Conservation (phyloP, 2,797 vertebrate genomes). For the Smutsia gigantea region DNA sequence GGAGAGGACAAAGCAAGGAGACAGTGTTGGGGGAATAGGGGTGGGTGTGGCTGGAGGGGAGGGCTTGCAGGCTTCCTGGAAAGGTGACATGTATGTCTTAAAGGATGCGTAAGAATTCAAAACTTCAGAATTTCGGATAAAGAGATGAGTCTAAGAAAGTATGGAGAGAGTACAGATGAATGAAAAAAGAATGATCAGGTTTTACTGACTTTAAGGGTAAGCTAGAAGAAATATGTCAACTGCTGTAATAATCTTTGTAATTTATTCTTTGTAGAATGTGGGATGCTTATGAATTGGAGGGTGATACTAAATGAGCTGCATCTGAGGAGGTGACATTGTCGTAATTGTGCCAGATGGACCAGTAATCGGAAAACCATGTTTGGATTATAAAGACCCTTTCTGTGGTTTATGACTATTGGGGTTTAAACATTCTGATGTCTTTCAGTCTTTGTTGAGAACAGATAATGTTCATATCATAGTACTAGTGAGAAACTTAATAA, state of each 20-base stretch:
- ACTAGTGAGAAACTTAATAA: background rate
- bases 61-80: background rate
- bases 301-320: background rate
- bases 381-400: background rate
- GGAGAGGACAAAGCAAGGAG: background rate
- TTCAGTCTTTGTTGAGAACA: background rate
- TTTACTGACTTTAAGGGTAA: background rate
- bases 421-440: background rate
- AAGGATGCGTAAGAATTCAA: background rate
- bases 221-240: background rate
- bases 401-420: background rate
- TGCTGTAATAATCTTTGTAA: background rate
- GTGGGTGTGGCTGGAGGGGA: background rate
- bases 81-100: background rate
- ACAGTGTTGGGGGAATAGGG: accelerated
- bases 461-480: background rate
- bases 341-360: background rate
- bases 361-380: background rate
- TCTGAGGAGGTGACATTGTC: background rate
- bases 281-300: background rate
- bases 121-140: background rate
- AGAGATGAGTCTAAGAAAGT: background rate
- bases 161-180: background rate
- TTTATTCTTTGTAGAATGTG: background rate
- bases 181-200: background rate